These are phyloP conservation scores for Leucopternis melanops DNA, from an alignment of 2,113 vertebrate species.

Conservation along the genomic window DNA sequence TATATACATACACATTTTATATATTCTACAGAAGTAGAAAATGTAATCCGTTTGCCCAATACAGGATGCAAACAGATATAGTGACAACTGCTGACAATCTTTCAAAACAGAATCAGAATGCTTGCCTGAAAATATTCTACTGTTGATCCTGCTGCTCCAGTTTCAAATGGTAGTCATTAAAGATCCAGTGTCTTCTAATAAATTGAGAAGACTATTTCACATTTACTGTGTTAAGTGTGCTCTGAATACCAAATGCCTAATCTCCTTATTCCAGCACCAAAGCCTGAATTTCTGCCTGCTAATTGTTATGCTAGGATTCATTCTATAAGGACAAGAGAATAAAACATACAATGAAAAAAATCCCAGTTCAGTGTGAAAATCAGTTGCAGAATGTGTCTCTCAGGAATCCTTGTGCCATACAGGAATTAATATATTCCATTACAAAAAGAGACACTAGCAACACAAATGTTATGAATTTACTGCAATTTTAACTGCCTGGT, in stretches of 20 bases:
- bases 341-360: not conserved
- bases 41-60: not conserved
- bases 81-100: not conserved
- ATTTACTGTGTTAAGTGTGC: not conserved
- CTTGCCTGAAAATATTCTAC: not conserved
- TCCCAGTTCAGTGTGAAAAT: not conserved
- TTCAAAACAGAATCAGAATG: not conserved
- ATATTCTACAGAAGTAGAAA: not conserved
- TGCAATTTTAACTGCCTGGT: not conserved
- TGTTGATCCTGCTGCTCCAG: not conserved
- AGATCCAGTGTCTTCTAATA: not conserved
- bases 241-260: not conserved
- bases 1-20: not conserved
- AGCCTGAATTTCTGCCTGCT: not conserved
- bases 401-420: not conserved
- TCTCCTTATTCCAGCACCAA: not conserved
- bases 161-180: not conserved
- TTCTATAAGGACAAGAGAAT: not conserved
- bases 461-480: not conserved
- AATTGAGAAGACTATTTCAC: not conserved
- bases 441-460: not conserved
- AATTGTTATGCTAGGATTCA: not conserved
- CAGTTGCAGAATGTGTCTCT: not conserved
- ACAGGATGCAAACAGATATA: not conserved
- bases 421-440: not conserved